phyloP scores from a whole-genome alignment of 2,888 invertebrate genomes.

The Hemithea aestivaria region DNA sequence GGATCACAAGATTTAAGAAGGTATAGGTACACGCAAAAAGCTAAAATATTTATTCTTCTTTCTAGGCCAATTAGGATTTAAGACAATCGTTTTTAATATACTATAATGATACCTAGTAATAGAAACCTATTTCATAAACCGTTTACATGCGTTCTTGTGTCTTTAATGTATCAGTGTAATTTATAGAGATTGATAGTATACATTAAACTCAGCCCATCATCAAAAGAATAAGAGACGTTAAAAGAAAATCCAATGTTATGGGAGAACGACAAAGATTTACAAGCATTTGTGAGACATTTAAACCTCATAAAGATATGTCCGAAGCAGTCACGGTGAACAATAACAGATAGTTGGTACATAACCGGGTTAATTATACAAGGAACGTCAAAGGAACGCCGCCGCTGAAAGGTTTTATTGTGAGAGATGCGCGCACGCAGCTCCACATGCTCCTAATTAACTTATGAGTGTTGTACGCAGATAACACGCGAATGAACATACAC shows the following conservation, averaged over 20 bases:
- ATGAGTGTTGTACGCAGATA: slow-evolving; percentile 40
- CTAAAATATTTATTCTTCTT: too few relatives aligned
- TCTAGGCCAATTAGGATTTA: too few relatives aligned
- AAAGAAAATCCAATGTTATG: slow-evolving; percentile 1
- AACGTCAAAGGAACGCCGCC: slow-evolving; percentile 57
- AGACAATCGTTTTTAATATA: too few relatives aligned
- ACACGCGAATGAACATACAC: slow-evolving; percentile 32
- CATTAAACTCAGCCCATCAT: too few relatives aligned
- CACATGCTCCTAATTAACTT: slow-evolving; percentile 65
- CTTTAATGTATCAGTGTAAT: too few relatives aligned
- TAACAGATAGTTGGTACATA: slow-evolving; percentile 40
- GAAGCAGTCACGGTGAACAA: slow-evolving; percentile 34
- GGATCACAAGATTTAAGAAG: too few relatives aligned
- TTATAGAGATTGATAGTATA: too few relatives aligned
- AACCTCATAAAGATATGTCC: slow-evolving; percentile 17
- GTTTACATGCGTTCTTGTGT: too few relatives aligned
- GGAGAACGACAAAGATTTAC: slow-evolving; percentile 1
- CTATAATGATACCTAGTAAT: too few relatives aligned
- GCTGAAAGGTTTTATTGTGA: slow-evolving; percentile 63
- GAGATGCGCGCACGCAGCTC: slow-evolving; percentile 47
- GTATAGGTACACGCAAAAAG: too few relatives aligned
- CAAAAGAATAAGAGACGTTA: background rate
- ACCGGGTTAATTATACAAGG: slow-evolving; percentile 44
- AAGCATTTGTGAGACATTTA: slow-evolving; percentile 4
- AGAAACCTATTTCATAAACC: too few relatives aligned